Evolutionary conservation across 2,797 vertebrate species (phyloP).

Genomic region (Typhlichthys subterraneus): DNA sequence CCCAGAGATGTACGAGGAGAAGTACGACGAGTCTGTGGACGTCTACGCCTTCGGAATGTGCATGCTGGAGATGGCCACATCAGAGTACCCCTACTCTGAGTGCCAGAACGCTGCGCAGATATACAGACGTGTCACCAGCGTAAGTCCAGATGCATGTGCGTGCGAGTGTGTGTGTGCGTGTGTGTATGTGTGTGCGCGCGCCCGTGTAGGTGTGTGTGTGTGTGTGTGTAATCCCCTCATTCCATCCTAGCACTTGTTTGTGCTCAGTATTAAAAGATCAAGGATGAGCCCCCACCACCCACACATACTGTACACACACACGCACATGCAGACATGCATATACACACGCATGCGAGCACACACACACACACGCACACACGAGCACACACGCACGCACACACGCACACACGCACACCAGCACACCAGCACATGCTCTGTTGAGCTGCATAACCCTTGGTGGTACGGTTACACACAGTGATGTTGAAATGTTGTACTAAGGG

Average conservation of each 20-base stretch:
- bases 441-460: neutral
- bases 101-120: slow-evolving; percentile 98
- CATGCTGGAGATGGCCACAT: slow-evolving; percentile 99
- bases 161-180: neutral
- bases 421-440: slow-evolving; percentile 4
- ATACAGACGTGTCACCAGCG: slow-evolving; percentile 94
- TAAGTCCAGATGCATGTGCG: slow-evolving; percentile 59
- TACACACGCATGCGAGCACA: slow-evolving; percentile 3
- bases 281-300: slow-evolving; percentile 47
- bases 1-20: slow-evolving; percentile 99
- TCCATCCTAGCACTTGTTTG: slow-evolving; percentile 52
- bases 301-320: neutral
- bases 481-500: too few relatives aligned
- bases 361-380: slow-evolving; percentile 1
- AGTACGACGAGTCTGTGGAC: slow-evolving; percentile 97
- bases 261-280: slow-evolving; percentile 58
- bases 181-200: neutral
- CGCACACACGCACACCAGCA: slow-evolving; percentile 2
- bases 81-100: slow-evolving; percentile 98
- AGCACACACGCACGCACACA: slow-evolving; percentile 2
- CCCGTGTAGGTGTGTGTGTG: neutral
- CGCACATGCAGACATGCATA: slow-evolving; percentile 3
- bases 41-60: slow-evolving; percentile 99
- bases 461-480: too few relatives aligned
- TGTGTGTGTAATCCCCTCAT: slow-evolving; percentile 1